phyloP scores from a whole-genome alignment of 2,888 invertebrate genomes.

The Tenthredo livida region DNA sequence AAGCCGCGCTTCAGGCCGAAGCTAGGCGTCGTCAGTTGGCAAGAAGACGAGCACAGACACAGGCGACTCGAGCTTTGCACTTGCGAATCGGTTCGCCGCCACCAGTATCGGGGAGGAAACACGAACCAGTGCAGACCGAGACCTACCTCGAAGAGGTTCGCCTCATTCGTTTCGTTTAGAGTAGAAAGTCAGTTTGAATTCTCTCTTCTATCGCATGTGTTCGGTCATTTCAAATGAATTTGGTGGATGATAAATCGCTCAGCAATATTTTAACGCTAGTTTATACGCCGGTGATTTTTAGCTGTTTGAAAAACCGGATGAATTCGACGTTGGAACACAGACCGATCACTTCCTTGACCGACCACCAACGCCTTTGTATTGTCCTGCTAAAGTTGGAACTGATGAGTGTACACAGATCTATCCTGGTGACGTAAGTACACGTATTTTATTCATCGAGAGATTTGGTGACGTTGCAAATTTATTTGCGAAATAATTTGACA shows the following conservation, averaged over 20 bases:
- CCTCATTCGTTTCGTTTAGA: slow-evolving; percentile 13
- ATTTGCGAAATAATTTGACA: background rate
- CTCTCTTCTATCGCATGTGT: slow-evolving; percentile 3
- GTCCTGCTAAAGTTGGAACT: slow-evolving; percentile 89
- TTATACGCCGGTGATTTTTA: slow-evolving; percentile 64
- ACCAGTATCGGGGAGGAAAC: slow-evolving; percentile 89
- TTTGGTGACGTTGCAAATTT: background rate
- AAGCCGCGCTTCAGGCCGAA: slow-evolving; percentile 82
- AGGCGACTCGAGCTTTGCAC: slow-evolving; percentile 78
- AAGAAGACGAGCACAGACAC: slow-evolving; percentile 85
- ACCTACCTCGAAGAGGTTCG: slow-evolving; percentile 91
- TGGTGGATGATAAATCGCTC: background rate
- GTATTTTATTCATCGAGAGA: background rate
- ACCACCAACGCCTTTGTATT: slow-evolving; percentile 89
- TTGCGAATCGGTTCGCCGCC: slow-evolving; percentile 86
- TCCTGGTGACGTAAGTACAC: slow-evolving; percentile 88
- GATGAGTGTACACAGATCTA: slow-evolving; percentile 93
- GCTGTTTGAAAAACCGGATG: slow-evolving; percentile 87
- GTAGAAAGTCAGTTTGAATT: slow-evolving; percentile 31
- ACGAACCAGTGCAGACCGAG: slow-evolving; percentile 95
- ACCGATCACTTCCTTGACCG: slow-evolving; percentile 93
- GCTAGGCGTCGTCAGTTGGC: slow-evolving; percentile 87
- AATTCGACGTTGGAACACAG: slow-evolving; percentile 89
- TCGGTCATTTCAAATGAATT: background rate
- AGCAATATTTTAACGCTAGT: background rate